Base-by-base conservation (phyloP, 1,140 invertebrate genomes). In the Monochamus saltuarius region DNA sequence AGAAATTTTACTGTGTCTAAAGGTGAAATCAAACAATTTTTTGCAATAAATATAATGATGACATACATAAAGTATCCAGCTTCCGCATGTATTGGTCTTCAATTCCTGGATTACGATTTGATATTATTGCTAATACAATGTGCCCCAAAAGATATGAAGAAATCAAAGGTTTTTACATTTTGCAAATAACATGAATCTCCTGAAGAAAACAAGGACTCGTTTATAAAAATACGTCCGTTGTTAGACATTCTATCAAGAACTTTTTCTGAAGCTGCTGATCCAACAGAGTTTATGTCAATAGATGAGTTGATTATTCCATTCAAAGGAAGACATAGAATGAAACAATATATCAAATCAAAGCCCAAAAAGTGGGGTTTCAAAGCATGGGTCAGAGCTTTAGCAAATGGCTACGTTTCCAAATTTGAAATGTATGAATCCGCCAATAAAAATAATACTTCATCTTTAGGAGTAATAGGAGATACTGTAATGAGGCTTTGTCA, bases 291-390 rank as follows among this genome's bases (percentile, higher is more conserved):
- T 51, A 7, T 51, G 13, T 17, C 43, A 11, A 36, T 59, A 13
- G 51, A 59, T 34, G 51, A 59, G 43, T 56, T 59, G 54, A 13
- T 56, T 10, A 54, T 59, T 35, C 58, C 22, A 34, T 59, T 59
- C 56, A 57, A 57, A 53, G 56, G 56, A 34, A 57, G 40, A 10
- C 4, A 49, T 14, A 49, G 17, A 56, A 17, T 14, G 10, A 59
- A 59, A 57, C 53, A 59, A 22, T 59, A 74, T 56, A 58, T 73
- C 13, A 61, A 60, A 4, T 43, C 29, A 14, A 73, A 75, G 36
- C 72, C 72, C 4, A 29, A 29, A 29, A 42, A 42, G 39, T 42
- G 39, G 39, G 39, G 39, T 42, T 42, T 42, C 16, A 42, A 3
- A 42, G 39, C 16, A 42, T 42, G 39, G 39, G 16, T 42, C 16